A percentile compares a stretch with the other conserved stretches of the same genome.
phyloP scores from a whole-genome alignment of 2,797 vertebrate genomes.

The Hemibagrus guttatus region DNA sequence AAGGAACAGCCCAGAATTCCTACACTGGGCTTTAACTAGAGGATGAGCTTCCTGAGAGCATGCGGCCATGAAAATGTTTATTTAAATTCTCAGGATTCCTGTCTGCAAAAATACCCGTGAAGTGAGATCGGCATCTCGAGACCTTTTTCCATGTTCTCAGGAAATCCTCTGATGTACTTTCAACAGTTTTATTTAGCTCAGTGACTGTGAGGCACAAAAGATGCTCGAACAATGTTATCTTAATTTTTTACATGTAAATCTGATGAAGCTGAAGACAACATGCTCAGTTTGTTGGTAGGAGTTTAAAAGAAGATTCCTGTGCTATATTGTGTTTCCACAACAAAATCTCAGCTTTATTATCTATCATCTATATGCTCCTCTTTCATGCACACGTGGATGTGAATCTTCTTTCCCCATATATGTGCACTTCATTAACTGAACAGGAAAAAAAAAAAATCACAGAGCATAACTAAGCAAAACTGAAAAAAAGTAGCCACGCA shows the following conservation, averaged over 20 bases:
- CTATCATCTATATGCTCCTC: too few relatives aligned
- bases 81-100: conserved; percentile 17
- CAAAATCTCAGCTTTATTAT: too few relatives aligned
- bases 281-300: too few relatives aligned
- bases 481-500: background rate
- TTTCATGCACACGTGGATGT: too few relatives aligned
- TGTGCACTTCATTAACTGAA: too few relatives aligned
- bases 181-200: background rate
- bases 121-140: background rate
- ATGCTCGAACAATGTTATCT: background rate
- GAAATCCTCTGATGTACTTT: background rate
- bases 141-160: background rate
- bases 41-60: background rate
- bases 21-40: background rate
- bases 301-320: too few relatives aligned
- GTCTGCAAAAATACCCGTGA: background rate
- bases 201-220: background rate
- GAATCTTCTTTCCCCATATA: too few relatives aligned
- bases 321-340: too few relatives aligned
- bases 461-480: background rate
- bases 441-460: too few relatives aligned
- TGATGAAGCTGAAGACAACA: background rate
- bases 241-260: background rate
- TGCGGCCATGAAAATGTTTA: background rate
- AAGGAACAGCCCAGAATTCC: background rate